Conservation (phyloP, 1,140 invertebrate species). For the Papilio aristodemus region DNA sequence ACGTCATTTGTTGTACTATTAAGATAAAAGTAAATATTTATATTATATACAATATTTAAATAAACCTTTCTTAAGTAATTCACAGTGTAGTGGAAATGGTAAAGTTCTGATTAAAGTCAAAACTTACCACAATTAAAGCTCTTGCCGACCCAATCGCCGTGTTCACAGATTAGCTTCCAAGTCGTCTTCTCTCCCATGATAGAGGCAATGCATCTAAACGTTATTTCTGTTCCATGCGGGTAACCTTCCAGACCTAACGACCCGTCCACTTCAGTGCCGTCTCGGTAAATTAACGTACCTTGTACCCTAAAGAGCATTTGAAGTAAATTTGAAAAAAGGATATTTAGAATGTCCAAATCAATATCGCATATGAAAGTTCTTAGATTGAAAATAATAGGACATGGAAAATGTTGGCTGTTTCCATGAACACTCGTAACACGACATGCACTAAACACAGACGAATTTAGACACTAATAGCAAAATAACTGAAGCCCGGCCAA, state of each 20-base stretch:
- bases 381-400: slow-evolving; percentile 23
- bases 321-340: slow-evolving; percentile 25
- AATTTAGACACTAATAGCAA: slow-evolving; percentile 63
- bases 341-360: neutral
- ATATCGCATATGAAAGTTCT: slow-evolving; percentile 20
- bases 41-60: too few species aligned
- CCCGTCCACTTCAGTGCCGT: slow-evolving; percentile 79
- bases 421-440: slow-evolving; percentile 35
- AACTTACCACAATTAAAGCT: slow-evolving; percentile 84
- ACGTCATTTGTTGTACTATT: neutral
- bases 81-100: too few species aligned
- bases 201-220: slow-evolving; percentile 89
- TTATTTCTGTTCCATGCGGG: slow-evolving; percentile 89
- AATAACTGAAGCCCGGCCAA: slow-evolving; percentile 74
- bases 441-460: slow-evolving; percentile 65
- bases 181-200: slow-evolving; percentile 89
- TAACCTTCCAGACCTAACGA: slow-evolving; percentile 78
- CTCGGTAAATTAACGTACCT: slow-evolving; percentile 84
- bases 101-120: neutral
- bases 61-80: too few species aligned
- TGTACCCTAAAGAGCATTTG: slow-evolving; percentile 79
- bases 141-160: slow-evolving; percentile 90
- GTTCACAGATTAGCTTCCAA: slow-evolving; percentile 91
- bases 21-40: slow-evolving; percentile 25
- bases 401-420: slow-evolving; percentile 28